phyloP scores from a whole-genome alignment of 2,113 vertebrate genomes.

The Menura novaehollandiae region DNA sequence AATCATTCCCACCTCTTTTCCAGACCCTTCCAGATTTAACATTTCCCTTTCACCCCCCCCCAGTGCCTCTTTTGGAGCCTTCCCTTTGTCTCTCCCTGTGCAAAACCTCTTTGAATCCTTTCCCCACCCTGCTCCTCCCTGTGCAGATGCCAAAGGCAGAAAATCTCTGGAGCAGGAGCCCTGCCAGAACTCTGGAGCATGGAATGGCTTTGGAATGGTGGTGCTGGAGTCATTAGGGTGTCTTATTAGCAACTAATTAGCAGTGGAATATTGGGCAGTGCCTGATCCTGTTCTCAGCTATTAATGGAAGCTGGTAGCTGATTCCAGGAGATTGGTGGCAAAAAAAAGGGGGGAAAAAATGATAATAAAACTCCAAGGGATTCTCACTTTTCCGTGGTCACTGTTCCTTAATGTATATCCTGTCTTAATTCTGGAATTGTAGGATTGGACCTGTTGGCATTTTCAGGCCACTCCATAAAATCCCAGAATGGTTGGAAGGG shows the following conservation, averaged over 20 bases:
- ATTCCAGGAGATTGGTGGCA: not conserved
- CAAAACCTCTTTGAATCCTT: not conserved
- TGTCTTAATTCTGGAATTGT: accelerated
- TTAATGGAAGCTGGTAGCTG: accelerated
- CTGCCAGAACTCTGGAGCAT: accelerated
- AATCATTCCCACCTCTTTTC: not conserved
- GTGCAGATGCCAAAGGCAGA: not conserved
- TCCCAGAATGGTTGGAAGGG: not conserved
- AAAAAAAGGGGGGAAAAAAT: not conserved
- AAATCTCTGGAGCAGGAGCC: not conserved
- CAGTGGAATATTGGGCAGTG: not conserved
- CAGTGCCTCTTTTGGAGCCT: not conserved
- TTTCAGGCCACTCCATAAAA: not conserved
- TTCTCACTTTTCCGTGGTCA: not conserved
- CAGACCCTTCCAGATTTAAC: not conserved
- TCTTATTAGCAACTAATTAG: not conserved
- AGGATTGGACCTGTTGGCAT: not conserved
- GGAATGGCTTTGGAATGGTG: not conserved
- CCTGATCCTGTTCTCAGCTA: not conserved
- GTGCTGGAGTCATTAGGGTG: not conserved
- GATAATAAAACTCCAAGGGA: not conserved
- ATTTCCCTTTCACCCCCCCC: not conserved
- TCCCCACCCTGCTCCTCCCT: accelerated
- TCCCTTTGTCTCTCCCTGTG: accelerated
- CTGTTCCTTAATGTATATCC: no score